Conservation (phyloP, 2,113 vertebrate genomes). For the Larimichthys crocea region DNA sequence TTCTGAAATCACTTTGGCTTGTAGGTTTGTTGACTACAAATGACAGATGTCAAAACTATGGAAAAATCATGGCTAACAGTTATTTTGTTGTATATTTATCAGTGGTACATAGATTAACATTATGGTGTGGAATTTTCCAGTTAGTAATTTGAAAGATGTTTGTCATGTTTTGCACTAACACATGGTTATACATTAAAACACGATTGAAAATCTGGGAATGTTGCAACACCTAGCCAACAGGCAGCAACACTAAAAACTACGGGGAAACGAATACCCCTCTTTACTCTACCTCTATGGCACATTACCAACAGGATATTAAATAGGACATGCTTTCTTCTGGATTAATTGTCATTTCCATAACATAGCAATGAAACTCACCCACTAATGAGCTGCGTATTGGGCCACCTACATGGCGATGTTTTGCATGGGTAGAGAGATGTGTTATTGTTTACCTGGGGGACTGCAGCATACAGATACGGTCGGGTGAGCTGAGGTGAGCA, state of each 20-base stretch:
- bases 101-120: conserved; percentile 35
- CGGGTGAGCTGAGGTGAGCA: conserved; percentile 60
- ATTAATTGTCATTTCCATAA: conserved; percentile 66
- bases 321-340: conserved; percentile 30
- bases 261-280: conserved; percentile 34
- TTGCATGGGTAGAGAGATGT: conserved; percentile 29
- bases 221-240: conserved; percentile 17
- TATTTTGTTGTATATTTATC: conserved; percentile 43
- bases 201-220: not conserved
- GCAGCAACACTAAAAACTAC: conserved; percentile 30
- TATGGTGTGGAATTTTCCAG: conserved; percentile 34
- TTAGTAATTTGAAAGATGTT: conserved; percentile 16
- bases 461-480: conserved; percentile 45
- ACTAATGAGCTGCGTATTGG: conserved; percentile 14
- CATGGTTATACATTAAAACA: not conserved
- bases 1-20: conserved; percentile 18
- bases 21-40: conserved; percentile 38
- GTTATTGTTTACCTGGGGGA: conserved; percentile 52
- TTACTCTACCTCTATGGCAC: conserved; percentile 18
- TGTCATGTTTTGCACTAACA: conserved; percentile 1
- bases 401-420: conserved; percentile 60
- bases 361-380: conserved; percentile 45
- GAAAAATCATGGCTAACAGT: conserved; percentile 36
- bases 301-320: conserved; percentile 70
- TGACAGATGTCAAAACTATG: conserved; percentile 41